Conservation (phyloP, 2,888 invertebrate genomes). For the Frankliniella fusca region DNA sequence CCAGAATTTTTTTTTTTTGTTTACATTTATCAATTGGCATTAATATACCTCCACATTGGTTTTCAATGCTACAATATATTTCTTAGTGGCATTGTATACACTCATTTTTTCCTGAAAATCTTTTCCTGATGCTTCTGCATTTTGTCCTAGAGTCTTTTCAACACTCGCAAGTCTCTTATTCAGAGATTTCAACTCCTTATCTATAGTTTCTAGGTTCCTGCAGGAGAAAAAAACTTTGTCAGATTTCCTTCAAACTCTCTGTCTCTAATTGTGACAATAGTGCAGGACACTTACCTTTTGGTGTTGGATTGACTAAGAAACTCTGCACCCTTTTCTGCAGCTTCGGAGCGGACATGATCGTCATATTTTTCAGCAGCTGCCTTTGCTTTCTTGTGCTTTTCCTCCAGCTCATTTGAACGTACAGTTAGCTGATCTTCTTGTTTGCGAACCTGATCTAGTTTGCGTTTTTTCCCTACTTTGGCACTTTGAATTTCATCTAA, state of each 20-base stretch:
- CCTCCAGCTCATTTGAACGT: not conserved
- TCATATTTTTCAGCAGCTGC: not conserved
- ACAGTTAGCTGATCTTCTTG: slow-evolving; percentile 39
- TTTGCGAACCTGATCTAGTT: slow-evolving; percentile 41
- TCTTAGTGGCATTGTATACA: not conserved
- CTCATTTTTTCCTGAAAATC: not conserved
- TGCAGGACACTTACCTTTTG: not conserved
- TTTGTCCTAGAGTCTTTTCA: not conserved
- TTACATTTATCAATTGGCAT: not conserved
- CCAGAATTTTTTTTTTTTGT: not conserved
- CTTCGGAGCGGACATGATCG: not conserved
- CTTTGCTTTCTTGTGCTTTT: not conserved
- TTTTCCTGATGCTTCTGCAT: not conserved
- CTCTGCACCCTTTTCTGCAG: not conserved
- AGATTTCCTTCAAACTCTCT: not conserved
- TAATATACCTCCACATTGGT: not conserved
- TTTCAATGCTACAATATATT: not conserved
- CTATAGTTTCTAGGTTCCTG: slow-evolving; percentile 28
- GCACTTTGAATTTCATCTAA: not conserved
- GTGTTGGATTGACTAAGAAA: not conserved
- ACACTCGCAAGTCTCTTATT: not conserved
- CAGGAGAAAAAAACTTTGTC: not conserved
- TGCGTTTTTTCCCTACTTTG: slow-evolving; percentile 42
- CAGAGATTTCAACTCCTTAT: not conserved
- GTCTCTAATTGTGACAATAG: not conserved